Conservation (phyloP, 2,113 vertebrate species). For the Junco hyemalis region DNA sequence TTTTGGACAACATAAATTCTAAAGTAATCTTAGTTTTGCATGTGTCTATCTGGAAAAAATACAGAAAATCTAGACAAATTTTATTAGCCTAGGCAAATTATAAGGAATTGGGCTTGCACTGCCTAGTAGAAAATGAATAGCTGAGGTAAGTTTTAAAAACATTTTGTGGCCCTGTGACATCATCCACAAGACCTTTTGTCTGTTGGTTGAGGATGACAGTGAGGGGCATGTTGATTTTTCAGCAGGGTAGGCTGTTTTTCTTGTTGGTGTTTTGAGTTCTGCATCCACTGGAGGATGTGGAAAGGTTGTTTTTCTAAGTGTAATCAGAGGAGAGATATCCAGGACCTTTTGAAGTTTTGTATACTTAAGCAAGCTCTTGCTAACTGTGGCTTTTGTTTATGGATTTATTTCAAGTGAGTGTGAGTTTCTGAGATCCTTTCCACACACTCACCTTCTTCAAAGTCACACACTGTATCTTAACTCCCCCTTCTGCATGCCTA, state of each 20-base stretch:
- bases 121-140: not conserved
- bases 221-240: not conserved
- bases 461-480: slow-evolving; percentile 8
- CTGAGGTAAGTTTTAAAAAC: not conserved
- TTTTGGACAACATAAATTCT: not conserved
- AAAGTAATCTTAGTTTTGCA: not conserved
- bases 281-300: not conserved
- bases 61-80: not conserved
- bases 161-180: not conserved
- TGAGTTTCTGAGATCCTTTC: not conserved
- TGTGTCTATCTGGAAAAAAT: not conserved
- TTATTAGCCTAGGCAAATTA: not conserved
- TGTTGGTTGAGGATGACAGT: not conserved
- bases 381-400: not conserved
- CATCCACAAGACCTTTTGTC: not conserved
- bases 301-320: not conserved
- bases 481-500: not conserved
- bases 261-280: not conserved
- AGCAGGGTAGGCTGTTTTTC: not conserved
- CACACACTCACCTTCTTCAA: slow-evolving; percentile 44
- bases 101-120: not conserved
- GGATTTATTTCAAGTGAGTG: not conserved
- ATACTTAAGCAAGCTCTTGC: not conserved
- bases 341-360: not conserved
- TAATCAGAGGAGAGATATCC: not conserved